Base-by-base conservation (phyloP, 2,113 vertebrate species). In the Nothobranchius kuhntae region DNA sequence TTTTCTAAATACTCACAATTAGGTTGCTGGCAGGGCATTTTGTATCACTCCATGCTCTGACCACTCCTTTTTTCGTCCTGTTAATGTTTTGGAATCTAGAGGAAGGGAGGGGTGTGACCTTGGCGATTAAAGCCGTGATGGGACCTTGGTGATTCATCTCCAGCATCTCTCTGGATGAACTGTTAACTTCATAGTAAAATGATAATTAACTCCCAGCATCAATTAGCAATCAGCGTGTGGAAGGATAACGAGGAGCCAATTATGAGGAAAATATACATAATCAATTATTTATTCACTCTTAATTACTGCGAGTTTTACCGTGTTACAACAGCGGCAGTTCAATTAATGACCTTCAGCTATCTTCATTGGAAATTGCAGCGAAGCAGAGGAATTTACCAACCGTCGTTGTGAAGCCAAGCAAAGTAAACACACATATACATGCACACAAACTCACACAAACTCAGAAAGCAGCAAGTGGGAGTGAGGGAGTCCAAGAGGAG, bases 281-380 rank as follows among this genome's bases (percentile, higher is more conserved):
- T 92, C 89, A 91, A 92, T 92, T 91, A 92, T 93, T 92, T 91
- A 92, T 88, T 86, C 73, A 46, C 63, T 88, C 73, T 89, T 91
- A 92, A 93, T 92, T 91, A 91, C 78, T 83, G 82, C 78, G 79
- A 89, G 82, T 88, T 90, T 89, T 91, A 90, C 77, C 80, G 87
- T 62, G 80, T 89, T 91, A 89, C 74, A 77, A 85, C 83, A 46
- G 82, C 85, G 66, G 87, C 81, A 76, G 73, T 88, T 88, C 86
- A 91, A 88, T 93, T 93, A 93, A 91, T 88, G 84, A 91, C 91
- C 92, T 91, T 89, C 84, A 91, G 89, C 90, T 86, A 91, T 93
- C 87, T 92, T 89, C 76, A 91, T 92, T 77, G 78, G 72, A 90
- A 91, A 91, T 90, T 78, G 79, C 79, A 46, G 40, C 21, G 38